phyloP scores from a whole-genome alignment of 2,888 invertebrate genomes.

The Deroplatys truncata region DNA sequence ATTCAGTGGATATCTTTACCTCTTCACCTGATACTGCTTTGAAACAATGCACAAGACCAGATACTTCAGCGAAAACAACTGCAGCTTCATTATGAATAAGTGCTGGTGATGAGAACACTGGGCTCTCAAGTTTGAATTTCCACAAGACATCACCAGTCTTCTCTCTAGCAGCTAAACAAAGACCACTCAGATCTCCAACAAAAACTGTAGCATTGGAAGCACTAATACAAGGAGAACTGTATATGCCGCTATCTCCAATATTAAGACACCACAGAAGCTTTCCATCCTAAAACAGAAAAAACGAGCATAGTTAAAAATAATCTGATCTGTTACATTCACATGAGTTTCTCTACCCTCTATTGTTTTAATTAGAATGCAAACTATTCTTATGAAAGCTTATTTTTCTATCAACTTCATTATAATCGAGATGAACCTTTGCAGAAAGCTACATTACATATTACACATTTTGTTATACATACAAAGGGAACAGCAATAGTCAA shows the following conservation, averaged over 20 bases:
- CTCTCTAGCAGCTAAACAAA: slow-evolving; percentile 50
- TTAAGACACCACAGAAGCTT: slow-evolving; percentile 36
- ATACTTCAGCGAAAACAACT: slow-evolving; percentile 54
- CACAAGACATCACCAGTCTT: slow-evolving; percentile 53
- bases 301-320: not conserved
- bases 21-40: slow-evolving; percentile 49
- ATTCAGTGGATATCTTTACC: slow-evolving; percentile 38
- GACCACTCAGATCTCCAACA: slow-evolving; percentile 22
- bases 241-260: slow-evolving; percentile 16
- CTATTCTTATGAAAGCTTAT: too few species aligned
- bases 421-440: too few species aligned
- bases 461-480: too few species aligned
- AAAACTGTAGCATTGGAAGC: not conserved
- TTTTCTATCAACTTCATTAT: too few species aligned
- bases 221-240: slow-evolving; percentile 23
- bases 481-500: too few species aligned
- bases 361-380: too few species aligned
- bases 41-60: slow-evolving; percentile 54
- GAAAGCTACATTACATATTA: too few species aligned
- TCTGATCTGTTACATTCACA: too few species aligned
- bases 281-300: slow-evolving; percentile 30
- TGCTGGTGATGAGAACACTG: slow-evolving; percentile 62
- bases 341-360: too few species aligned
- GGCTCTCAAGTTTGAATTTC: slow-evolving; percentile 54
- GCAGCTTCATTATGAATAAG: slow-evolving; percentile 35